Conservation (phyloP, 2,797 vertebrate genomes). For the Microctenopoma steveboyesi region DNA sequence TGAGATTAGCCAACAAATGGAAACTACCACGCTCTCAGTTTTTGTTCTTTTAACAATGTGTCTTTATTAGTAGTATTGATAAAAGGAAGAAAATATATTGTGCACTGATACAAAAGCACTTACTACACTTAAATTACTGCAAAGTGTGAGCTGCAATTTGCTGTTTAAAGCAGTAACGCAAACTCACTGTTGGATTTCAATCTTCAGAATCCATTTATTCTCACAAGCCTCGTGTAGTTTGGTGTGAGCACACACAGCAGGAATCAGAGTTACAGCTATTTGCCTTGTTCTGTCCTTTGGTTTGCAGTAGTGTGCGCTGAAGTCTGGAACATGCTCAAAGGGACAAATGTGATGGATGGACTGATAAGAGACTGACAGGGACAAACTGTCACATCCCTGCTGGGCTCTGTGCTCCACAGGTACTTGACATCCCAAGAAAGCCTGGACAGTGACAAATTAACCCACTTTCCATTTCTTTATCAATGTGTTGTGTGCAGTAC, state of each 20-base stretch:
- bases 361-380: slow-evolving; percentile 51
- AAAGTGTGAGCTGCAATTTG: slow-evolving; percentile 5
- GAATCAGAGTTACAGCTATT: slow-evolving; percentile 15
- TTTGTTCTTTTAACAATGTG: too few species aligned
- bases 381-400: slow-evolving; percentile 60
- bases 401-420: slow-evolving; percentile 62
- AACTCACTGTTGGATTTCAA: slow-evolving; percentile 1
- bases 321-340: slow-evolving; percentile 30
- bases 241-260: slow-evolving; percentile 43
- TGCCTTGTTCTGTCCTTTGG: slow-evolving; percentile 26
- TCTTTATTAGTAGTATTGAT: too few species aligned
- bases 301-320: slow-evolving; percentile 8
- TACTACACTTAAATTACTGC: too few species aligned
- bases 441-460: slow-evolving; percentile 76
- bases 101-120: too few species aligned
- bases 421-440: slow-evolving; percentile 37
- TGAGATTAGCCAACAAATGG: too few species aligned
- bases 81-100: too few species aligned
- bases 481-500: slow-evolving; percentile 67
- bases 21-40: too few species aligned
- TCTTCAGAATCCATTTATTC: slow-evolving; percentile 16
- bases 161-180: background rate
- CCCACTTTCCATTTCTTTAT: slow-evolving; percentile 80
- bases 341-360: slow-evolving; percentile 48
- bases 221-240: slow-evolving; percentile 8